phyloP scores from a whole-genome alignment of 2,888 invertebrate species.

The Cosmopolites sordidus region DNA sequence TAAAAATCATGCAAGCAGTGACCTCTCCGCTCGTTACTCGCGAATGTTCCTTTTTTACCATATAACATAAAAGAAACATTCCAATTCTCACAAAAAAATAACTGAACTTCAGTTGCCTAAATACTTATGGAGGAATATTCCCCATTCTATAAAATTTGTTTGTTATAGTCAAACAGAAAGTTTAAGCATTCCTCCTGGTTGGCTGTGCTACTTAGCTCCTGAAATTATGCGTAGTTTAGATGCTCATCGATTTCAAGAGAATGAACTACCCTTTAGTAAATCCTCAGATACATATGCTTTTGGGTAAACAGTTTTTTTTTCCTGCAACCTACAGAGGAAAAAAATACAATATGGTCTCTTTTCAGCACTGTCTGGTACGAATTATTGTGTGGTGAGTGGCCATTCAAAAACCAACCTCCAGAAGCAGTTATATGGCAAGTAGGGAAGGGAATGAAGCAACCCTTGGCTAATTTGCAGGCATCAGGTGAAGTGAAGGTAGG shows the following conservation, averaged over 20 bases:
- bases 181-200: conserved; percentile 91
- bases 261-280: conserved; percentile 88
- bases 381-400: conserved; percentile 92
- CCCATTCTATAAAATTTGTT: no score
- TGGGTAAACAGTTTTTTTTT: conserved; percentile 61
- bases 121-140: no score
- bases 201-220: conserved; percentile 97
- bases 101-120: no score
- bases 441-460: conserved; percentile 93
- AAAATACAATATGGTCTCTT: conserved; percentile 13
- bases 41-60: no score
- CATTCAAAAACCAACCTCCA: conserved; percentile 88
- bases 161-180: conserved; percentile 59
- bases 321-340: background rate
- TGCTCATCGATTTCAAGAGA: conserved; percentile 68
- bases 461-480: conserved; percentile 88
- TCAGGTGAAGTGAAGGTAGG: conserved; percentile 92
- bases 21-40: no score
- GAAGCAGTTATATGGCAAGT: conserved; percentile 98
- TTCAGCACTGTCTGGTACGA: conserved; percentile 97
- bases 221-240: conserved; percentile 87
- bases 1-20: no score
- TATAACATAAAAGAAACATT: no score
- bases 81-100: no score
- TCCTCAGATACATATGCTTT: conserved; percentile 96